Conservation (phyloP, 2,888 invertebrate genomes). For the Suillia variegata region DNA sequence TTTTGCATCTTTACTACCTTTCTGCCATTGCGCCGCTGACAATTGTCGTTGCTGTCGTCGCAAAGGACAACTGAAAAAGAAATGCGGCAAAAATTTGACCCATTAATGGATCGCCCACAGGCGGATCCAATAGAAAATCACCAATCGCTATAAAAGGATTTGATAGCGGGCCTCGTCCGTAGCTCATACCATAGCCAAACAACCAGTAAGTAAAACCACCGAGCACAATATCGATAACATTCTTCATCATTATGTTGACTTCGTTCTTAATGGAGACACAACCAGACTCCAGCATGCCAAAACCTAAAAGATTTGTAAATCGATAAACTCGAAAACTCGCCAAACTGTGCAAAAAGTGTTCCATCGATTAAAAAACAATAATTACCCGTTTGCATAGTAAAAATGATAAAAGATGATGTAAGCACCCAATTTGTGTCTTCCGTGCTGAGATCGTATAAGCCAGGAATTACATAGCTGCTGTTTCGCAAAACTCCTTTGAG, state of each 20-base stretch:
- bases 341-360: too few relatives aligned
- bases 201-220: constrained; percentile 92
- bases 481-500: constrained; percentile 54
- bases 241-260: constrained; percentile 98
- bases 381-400: constrained; percentile 91
- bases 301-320: constrained; percentile 68
- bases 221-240: constrained; percentile 88
- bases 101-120: constrained; percentile 75
- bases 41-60: constrained; percentile 85
- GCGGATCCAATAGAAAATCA: constrained; percentile 80
- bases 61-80: constrained; percentile 87
- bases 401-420: constrained; percentile 87
- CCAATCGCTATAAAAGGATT: constrained; percentile 86
- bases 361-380: too few relatives aligned
- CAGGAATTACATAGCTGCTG: constrained; percentile 63
- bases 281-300: constrained; percentile 92
- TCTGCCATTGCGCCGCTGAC: constrained; percentile 96
- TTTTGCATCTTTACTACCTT: constrained; percentile 64
- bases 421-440: constrained; percentile 91
- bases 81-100: constrained; percentile 87
- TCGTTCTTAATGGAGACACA: constrained; percentile 92
- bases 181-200: constrained; percentile 91
- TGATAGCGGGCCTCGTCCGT: constrained; percentile 74
- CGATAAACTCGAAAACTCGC: not conserved
- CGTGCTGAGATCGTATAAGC: constrained; percentile 69